Evolutionary conservation across 2,797 vertebrate species (phyloP).

Genomic region (Enteromius viviparus): DNA sequence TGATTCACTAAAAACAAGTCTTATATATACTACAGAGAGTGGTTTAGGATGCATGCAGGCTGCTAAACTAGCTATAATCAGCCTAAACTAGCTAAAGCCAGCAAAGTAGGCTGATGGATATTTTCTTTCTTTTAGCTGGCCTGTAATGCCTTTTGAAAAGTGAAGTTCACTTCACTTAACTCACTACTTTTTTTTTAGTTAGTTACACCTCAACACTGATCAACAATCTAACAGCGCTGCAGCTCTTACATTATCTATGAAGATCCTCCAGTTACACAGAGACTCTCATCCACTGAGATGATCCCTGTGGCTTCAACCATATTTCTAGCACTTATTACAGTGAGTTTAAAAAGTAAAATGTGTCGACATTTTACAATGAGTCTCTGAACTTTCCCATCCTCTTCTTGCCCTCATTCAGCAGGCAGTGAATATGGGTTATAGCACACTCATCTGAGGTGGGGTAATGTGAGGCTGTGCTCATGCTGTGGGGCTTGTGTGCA

Average conservation of each 20-base stretch:
- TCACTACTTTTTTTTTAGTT: conserved; percentile 6
- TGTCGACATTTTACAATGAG: not conserved
- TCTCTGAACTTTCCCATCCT: conserved; percentile 10
- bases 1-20: not conserved
- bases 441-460: conserved; percentile 17
- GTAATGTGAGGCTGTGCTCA: conserved; percentile 34
- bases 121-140: not conserved
- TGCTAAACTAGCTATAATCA: not conserved
- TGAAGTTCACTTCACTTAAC: not conserved
- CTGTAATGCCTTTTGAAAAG: not conserved
- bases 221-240: not conserved
- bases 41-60: not conserved
- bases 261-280: conserved; percentile 18
- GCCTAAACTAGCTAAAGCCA: not conserved
- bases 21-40: not conserved
- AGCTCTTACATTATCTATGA: conserved; percentile 33
- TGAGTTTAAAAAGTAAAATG: conserved; percentile 19
- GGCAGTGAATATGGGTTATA: conserved; percentile 27
- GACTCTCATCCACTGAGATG: conserved; percentile 1
- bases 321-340: conserved; percentile 18
- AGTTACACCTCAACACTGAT: not conserved
- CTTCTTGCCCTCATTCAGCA: conserved; percentile 9
- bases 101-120: not conserved
- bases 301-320: not conserved
- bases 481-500: conserved; percentile 10